phyloP scores from a whole-genome alignment of 2,888 invertebrate species.

The Biston betularia region DNA sequence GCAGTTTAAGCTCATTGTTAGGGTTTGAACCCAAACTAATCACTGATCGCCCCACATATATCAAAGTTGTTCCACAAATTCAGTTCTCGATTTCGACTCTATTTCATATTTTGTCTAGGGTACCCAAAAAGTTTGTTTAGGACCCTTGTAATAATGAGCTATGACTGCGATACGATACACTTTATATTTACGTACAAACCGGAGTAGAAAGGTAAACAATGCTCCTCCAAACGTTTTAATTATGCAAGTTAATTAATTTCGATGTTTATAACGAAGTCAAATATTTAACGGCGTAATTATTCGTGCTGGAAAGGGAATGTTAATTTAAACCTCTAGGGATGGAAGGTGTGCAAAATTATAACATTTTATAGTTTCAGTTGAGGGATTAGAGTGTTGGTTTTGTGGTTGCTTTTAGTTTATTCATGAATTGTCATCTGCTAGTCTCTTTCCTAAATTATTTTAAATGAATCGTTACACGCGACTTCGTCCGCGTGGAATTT shows the following conservation, averaged over 20 bases:
- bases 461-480: no score
- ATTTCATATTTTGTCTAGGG: background rate
- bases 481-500: no score
- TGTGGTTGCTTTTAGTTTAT: background rate
- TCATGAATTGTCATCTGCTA: background rate
- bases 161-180: slow-evolving; percentile 5
- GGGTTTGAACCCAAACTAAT: no score
- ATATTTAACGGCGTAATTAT: slow-evolving; percentile 23
- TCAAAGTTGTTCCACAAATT: no score
- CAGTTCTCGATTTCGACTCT: background rate
- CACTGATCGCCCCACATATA: no score
- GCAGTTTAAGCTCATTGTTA: no score
- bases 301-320: slow-evolving; percentile 12
- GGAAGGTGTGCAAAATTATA: slow-evolving; percentile 16
- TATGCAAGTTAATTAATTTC: slow-evolving; percentile 41
- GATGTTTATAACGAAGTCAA: slow-evolving; percentile 40
- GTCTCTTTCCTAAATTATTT: no score
- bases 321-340: slow-evolving; percentile 20
- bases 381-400: background rate
- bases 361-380: background rate
- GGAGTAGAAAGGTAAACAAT: slow-evolving; percentile 23
- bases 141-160: slow-evolving; percentile 6
- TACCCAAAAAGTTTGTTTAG: background rate
- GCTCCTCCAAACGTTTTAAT: slow-evolving; percentile 35
- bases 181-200: slow-evolving; percentile 9